Conservation (phyloP, 2,888 invertebrate genomes). For the Escarpia spicata region DNA sequence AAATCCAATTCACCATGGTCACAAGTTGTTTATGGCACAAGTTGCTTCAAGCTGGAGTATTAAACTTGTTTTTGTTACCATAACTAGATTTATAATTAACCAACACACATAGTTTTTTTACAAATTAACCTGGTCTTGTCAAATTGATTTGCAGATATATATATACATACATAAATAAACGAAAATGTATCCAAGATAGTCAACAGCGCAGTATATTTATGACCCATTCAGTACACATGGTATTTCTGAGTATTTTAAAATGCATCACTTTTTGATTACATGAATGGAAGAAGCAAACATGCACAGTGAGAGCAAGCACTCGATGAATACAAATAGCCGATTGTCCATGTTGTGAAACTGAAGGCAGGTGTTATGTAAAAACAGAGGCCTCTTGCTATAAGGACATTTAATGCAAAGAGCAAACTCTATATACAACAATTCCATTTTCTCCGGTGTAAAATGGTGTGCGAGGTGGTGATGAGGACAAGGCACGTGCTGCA, state of each 20-base stretch:
- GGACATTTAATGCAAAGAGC: background rate
- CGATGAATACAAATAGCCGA: background rate
- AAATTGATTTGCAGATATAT: background rate
- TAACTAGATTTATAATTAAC: too few species aligned
- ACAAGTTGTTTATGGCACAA: background rate
- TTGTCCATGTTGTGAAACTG: background rate
- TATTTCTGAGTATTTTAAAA: background rate
- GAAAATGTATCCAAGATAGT: background rate
- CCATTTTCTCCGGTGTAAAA: background rate
- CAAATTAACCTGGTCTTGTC: background rate
- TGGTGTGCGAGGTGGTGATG: too few species aligned
- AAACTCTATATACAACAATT: background rate
- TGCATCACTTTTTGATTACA: background rate
- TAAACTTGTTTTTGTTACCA: background rate
- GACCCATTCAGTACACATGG: background rate
- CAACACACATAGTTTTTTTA: background rate
- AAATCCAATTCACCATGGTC: background rate
- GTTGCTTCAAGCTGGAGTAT: background rate
- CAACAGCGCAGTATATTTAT: background rate
- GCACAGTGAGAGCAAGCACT: background rate
- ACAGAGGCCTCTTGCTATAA: background rate
- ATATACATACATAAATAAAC: background rate
- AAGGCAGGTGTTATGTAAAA: background rate
- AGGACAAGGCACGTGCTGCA: too few species aligned
- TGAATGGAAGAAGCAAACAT: slow-evolving; percentile 14